These are phyloP conservation scores for Boloria selene DNA, from an alignment of 2,888 invertebrate species.

Conservation along the genomic window DNA sequence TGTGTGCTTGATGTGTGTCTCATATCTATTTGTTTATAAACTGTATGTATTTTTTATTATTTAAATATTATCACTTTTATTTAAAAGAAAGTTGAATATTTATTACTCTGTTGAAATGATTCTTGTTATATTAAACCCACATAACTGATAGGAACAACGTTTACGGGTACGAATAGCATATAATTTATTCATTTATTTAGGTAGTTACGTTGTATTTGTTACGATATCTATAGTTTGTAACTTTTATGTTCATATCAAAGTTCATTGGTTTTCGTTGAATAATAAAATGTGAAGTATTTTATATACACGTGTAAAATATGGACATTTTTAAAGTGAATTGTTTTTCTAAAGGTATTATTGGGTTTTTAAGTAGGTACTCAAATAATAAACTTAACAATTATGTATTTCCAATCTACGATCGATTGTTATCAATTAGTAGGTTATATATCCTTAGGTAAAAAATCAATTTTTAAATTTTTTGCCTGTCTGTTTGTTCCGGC, in stretches of 20 bases:
- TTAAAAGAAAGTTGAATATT: constrained; percentile 26
- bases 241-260: constrained; percentile 17
- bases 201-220: constrained; percentile 32
- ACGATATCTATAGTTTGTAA: constrained; percentile 17
- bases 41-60: background rate
- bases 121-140: constrained; percentile 45
- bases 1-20: background rate
- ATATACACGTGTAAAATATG: background rate
- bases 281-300: background rate
- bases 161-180: constrained; percentile 15
- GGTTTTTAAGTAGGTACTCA: too few species aligned
- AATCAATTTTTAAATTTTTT: too few species aligned
- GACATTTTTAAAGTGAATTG: too few species aligned
- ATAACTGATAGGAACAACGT: constrained; percentile 42
- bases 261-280: constrained; percentile 5
- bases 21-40: background rate
- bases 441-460: too few species aligned
- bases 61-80: background rate
- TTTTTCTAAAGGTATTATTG: too few species aligned
- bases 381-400: too few species aligned
- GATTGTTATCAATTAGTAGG: too few species aligned
- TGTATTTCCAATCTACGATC: too few species aligned
- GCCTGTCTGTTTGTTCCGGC: too few species aligned
- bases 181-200: constrained; percentile 35
- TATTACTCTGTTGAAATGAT: constrained; percentile 50